Base-by-base conservation (phyloP, 2,113 vertebrate genomes). In the Pterocles orientalis region DNA sequence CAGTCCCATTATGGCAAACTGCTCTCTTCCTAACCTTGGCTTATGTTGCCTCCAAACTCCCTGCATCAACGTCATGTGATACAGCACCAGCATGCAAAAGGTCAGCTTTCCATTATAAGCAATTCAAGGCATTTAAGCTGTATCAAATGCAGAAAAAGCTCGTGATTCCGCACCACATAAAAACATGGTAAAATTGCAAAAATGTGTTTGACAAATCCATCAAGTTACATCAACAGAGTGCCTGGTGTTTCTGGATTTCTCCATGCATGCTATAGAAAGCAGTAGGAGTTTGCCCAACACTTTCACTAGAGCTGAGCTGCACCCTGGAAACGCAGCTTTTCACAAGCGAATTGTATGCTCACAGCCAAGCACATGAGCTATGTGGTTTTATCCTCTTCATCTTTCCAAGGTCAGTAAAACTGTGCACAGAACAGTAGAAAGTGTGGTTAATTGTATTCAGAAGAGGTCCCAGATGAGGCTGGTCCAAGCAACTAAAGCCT, bases 181-280 rank as follows among this genome's bases (percentile, higher is more conserved):
- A 78, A 80, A 57, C 31, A 20, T 2, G 6, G 64, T 26, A 34
- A 82, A 94, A 79, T 5, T 70, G 51, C 51, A 83, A 89, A 78
- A 70, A 75, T 36, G n/a, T 93, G 80, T 90, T 94, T 94, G 92
- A 86, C 76, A 94, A 88, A 91, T 62, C 60, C 88, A 92, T 84
- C 72, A 51, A 81, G 76, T 34, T 58, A 54, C 75, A 39, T 48
- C 90, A 85, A 58, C 82, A 91, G 34, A 36, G 41, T 0, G 50
- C 68, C 86, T 91, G 90, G 79, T 77, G 92, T 62, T 92, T 33
- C 91, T 95, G 81, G 39, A 89, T 86, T 80, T 90, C 94, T 93
- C 70, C 33, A 8, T 23, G 53, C 18, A 14, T 13, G 61, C 29
- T 88, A 12, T 7, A 75, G 73, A 90, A 82, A 88, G 82, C 28